phyloP scores from a whole-genome alignment of 2,797 vertebrate species.

The Galago senegalensis region DNA sequence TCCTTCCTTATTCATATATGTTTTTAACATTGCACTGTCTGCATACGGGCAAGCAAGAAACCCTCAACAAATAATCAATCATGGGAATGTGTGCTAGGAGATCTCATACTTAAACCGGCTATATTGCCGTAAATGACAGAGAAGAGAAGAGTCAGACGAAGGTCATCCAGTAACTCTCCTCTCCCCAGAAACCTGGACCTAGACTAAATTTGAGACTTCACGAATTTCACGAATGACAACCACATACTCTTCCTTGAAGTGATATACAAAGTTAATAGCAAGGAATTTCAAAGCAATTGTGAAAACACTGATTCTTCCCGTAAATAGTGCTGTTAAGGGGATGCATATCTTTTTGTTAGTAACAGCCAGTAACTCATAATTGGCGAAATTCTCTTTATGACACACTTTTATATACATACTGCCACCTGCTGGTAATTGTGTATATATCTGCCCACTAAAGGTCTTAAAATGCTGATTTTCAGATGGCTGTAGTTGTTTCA shows the following conservation, averaged over 20 bases:
- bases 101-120: not conserved
- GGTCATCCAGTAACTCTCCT: not conserved
- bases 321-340: not conserved
- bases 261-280: not conserved
- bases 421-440: constrained; percentile 79
- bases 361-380: not conserved
- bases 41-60: not conserved
- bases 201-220: not conserved
- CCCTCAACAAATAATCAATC: not conserved
- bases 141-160: not conserved
- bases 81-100: not conserved
- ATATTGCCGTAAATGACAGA: not conserved
- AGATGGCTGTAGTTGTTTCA: not conserved
- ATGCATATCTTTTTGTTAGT: not conserved
- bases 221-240: not conserved
- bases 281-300: not conserved
- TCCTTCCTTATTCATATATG: not conserved
- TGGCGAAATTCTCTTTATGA: constrained; percentile 1
- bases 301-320: not conserved
- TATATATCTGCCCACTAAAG: not conserved
- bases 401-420: constrained; percentile 70
- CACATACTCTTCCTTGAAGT: constrained; percentile 3
- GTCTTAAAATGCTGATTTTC: not conserved
- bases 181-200: not conserved
- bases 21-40: not conserved